Percentiles rank a stretch among this genome's conserved stretches.
These are phyloP conservation scores for Sterrhoptilus dennistouni DNA, from an alignment of 2,113 vertebrate species.

Conservation along the genomic window DNA sequence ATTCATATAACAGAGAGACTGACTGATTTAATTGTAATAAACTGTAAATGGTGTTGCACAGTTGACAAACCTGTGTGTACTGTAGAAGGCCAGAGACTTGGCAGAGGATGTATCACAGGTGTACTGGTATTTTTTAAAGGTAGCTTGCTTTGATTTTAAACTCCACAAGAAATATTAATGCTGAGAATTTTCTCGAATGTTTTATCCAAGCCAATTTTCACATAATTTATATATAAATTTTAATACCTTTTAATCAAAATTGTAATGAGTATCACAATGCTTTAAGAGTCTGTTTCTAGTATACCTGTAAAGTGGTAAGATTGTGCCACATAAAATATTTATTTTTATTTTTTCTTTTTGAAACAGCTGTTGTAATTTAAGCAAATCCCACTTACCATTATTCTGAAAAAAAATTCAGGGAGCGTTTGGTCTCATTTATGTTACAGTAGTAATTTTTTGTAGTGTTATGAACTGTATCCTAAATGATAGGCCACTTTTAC, in stretches of 20 bases:
- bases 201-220: conserved; percentile 59
- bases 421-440: conserved; percentile 66
- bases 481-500: conserved; percentile 66
- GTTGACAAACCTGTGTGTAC: conserved; percentile 80
- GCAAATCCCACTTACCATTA: conserved; percentile 49
- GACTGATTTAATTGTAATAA: conserved; percentile 77
- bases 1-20: conserved; percentile 77
- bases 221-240: conserved; percentile 69
- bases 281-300: conserved; percentile 73
- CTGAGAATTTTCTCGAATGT: conserved; percentile 51
- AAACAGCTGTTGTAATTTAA: conserved; percentile 67
- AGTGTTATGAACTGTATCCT: conserved; percentile 66
- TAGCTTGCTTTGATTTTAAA: conserved; percentile 63
- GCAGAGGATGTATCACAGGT: conserved; percentile 73
- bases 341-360: conserved; percentile 69
- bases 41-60: conserved; percentile 80
- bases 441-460: conserved; percentile 64
- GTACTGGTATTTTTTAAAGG: conserved; percentile 60
- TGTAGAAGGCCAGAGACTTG: conserved; percentile 76
- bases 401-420: conserved; percentile 72
- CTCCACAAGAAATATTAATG: conserved; percentile 63
- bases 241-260: conserved; percentile 73
- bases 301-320: conserved; percentile 68
- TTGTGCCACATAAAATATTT: conserved; percentile 71
- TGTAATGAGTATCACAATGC: conserved; percentile 67